These are phyloP conservation scores for Sebastes wilsoni DNA, from an alignment of 2,797 vertebrate genomes.

Conservation along the genomic window DNA sequence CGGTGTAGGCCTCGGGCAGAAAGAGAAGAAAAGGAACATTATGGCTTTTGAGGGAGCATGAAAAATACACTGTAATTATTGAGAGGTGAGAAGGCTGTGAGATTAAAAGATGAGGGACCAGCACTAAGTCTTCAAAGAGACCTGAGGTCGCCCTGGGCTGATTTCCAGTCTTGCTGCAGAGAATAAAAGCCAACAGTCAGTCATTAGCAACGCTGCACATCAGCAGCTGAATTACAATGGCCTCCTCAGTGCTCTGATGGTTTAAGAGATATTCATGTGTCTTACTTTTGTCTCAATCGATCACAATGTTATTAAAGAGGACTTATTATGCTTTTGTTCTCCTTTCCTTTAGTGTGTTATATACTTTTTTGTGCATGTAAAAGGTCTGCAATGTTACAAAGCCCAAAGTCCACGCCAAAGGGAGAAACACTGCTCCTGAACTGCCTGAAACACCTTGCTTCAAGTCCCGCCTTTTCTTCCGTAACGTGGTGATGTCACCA, in stretches of 20 bases:
- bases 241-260: not conserved
- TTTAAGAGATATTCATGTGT: constrained; percentile 5
- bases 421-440: no score
- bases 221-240: constrained; percentile 51
- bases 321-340: no score
- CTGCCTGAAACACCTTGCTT: no score
- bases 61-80: constrained; percentile 64
- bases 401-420: no score
- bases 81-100: constrained; percentile 56
- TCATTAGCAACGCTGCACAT: constrained; percentile 54
- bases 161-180: constrained; percentile 47
- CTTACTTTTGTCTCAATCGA: not conserved
- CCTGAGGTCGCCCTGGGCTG: constrained; percentile 48
- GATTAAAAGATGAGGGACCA: constrained; percentile 66
- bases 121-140: constrained; percentile 60
- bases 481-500: no score
- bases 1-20: constrained; percentile 42
- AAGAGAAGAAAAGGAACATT: constrained; percentile 1
- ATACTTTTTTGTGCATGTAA: no score
- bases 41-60: constrained; percentile 46
- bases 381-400: no score
- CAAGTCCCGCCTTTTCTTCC: no score
- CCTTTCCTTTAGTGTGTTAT: no score
- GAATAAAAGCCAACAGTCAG: constrained; percentile 45
- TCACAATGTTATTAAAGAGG: not conserved